Evolutionary conservation across 1,140 invertebrate species (phyloP), one percentile per base, ranked within the genome.

Genomic region (Drosophila dunni): DNA sequence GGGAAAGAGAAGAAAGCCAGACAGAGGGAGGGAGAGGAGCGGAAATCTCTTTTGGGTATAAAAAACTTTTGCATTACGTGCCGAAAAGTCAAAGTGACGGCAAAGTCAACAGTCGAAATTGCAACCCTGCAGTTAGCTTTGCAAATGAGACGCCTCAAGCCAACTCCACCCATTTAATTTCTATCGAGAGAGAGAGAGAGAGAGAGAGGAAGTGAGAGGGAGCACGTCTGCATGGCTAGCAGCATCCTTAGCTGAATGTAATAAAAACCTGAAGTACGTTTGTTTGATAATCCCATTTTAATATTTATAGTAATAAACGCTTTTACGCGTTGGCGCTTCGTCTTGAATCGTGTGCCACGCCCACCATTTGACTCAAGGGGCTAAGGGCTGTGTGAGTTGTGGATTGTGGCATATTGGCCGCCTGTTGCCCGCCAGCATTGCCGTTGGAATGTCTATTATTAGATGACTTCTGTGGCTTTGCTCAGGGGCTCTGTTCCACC

Each of bases 231-330:
- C 45, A 71, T 46, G 65, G 61, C 51, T 13, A 40, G 42, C 46
- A 56, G 62, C 63, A 53, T 66, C 51, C 48, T 74, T 54, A 42
- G 44, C 57, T 24, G 54, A 72, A 79, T 75, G 70, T 78, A 81
- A 81, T 81, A 81, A 78, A 81, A 80, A 71, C 76, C 78, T 71
- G 67, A 78, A 78, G 78, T 81, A 75, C 71, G 63, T 78, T 67
- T 78, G 76, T 81, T 81, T 78, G 71, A 78, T 76, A 81, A 79
- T 81, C 79, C 72, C 68, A 75, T 81, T 81, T 81, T 81, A 81
- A 79, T 79, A 79, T 81, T 81, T 81, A 81, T 81, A 75, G 78
- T 81, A 81, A 81, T 81, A 81, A 81, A 79, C 76, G 72, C 79
- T 71, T 72, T 75, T 75, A 81, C 75, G 72, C 79, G 53, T 78